phyloP scores from a whole-genome alignment of 2,888 invertebrate genomes.

The Caenorhabditis angaria region DNA sequence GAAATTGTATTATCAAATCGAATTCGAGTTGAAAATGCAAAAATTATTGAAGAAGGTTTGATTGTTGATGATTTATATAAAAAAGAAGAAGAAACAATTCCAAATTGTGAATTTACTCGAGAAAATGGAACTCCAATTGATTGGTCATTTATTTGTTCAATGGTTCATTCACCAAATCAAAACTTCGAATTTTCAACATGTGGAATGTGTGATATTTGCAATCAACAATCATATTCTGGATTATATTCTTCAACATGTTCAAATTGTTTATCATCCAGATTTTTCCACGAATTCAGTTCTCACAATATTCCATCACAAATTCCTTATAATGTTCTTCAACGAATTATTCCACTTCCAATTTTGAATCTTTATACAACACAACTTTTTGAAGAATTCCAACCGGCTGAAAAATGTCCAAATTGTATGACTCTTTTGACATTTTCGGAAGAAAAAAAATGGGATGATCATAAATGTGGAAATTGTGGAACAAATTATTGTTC shows the following conservation, averaged over 20 bases:
- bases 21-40: not conserved
- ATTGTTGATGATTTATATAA: not conserved
- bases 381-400: not conserved
- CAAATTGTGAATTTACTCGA: not conserved
- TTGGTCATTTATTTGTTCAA: not conserved
- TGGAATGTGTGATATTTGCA: not conserved
- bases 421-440: not conserved
- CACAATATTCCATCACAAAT: not conserved
- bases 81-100: not conserved
- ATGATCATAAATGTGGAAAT: not conserved
- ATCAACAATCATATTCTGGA: not conserved
- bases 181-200: not conserved
- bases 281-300: not conserved
- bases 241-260: not conserved
- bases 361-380: not conserved
- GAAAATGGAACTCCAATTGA: not conserved
- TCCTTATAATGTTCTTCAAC: not conserved
- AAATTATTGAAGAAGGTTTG: not conserved
- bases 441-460: not conserved
- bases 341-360: not conserved
- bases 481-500: not conserved
- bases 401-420: not conserved
- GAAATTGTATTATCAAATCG: not conserved
- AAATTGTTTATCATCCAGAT: not conserved
- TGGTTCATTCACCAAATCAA: not conserved